Evolutionary conservation across 2,797 vertebrate species (phyloP).

Genomic region (Alauda arvensis): DNA sequence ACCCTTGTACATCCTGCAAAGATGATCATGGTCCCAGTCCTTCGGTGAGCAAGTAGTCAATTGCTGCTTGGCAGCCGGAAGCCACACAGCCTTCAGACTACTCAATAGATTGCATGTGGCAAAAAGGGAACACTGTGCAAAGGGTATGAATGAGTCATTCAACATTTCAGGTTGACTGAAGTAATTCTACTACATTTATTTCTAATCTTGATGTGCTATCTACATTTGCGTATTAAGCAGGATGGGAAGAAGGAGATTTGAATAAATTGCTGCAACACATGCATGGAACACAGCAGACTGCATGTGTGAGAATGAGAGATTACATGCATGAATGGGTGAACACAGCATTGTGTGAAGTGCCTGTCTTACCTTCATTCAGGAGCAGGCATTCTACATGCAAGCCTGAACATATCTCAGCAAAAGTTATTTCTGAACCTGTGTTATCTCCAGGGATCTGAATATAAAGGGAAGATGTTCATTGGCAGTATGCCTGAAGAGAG

Average conservation of each 20-base stretch:
- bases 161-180: slow-evolving; percentile 72
- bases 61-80: slow-evolving; percentile 32
- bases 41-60: slow-evolving; percentile 1
- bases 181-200: slow-evolving; percentile 65
- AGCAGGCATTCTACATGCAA: neutral
- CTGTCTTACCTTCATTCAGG: neutral
- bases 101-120: slow-evolving; percentile 46
- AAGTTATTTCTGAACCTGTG: neutral
- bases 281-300: neutral
- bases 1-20: neutral
- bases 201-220: slow-evolving; percentile 59
- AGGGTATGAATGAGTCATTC: slow-evolving; percentile 70
- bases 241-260: slow-evolving; percentile 28
- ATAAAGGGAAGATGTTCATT: neutral
- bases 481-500: neutral
- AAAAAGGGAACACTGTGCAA: slow-evolving; percentile 49
- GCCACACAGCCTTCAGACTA: neutral
- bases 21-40: neutral
- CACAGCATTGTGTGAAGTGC: neutral
- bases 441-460: neutral
- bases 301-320: neutral
- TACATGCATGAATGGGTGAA: neutral
- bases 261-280: neutral
- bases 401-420: neutral
- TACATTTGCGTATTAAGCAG: slow-evolving; percentile 45